Evolutionary conservation across 92 coral and sea anemone genomes (phyloP).

Genomic region (Heteractis magnifica): DNA sequence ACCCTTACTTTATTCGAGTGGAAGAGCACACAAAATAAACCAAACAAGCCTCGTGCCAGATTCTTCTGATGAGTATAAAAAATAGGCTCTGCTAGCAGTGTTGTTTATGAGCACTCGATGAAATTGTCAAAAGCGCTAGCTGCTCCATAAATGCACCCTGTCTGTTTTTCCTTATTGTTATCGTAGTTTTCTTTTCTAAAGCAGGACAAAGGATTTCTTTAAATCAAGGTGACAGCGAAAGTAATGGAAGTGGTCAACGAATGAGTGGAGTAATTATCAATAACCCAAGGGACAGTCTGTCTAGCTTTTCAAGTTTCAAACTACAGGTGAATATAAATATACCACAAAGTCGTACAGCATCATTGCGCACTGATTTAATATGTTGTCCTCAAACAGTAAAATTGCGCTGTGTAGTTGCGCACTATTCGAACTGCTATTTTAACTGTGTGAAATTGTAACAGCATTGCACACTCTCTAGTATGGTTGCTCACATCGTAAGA

Average conservation of each 20-base stretch:
- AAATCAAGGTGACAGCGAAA: slow-evolving; percentile 16
- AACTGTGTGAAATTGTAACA: background rate
- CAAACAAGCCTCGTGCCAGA: no score
- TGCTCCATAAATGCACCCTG: background rate
- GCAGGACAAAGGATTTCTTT: slow-evolving; percentile 14
- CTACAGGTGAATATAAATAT: slow-evolving; percentile 16
- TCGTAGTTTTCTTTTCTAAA: background rate
- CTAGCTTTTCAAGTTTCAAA: slow-evolving; percentile 41
- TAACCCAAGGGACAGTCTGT: slow-evolving; percentile 44
- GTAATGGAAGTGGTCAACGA: slow-evolving; percentile 22
- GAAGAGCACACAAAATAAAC: no score
- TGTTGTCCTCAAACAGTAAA: background rate
- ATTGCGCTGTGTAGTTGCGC: background rate
- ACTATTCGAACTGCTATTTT: background rate
- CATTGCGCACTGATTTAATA: background rate
- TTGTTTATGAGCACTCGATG: no score
- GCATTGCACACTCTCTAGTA: background rate
- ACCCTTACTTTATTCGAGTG: background rate
- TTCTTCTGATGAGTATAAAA: no score
- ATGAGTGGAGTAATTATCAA: slow-evolving; percentile 27
- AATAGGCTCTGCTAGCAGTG: no score
- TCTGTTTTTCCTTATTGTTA: background rate
- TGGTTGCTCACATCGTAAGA: background rate
- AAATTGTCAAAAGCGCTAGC: background rate
- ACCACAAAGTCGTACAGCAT: background rate